phyloP scores from a whole-genome alignment of 1,140 invertebrate species.

The Branchinecta lindahli region DNA sequence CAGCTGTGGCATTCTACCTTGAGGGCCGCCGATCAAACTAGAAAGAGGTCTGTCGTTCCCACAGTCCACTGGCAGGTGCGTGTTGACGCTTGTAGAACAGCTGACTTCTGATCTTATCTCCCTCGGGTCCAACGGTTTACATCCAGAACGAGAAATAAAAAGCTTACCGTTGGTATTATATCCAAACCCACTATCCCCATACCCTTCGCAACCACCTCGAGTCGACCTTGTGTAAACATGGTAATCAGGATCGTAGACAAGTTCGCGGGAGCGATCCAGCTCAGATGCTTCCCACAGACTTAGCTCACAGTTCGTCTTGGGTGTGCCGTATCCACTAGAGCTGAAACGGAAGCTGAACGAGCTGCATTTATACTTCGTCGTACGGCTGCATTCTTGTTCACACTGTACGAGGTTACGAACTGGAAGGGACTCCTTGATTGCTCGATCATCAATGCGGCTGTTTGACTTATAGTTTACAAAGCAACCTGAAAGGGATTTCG shows the following conservation, averaged over 20 bases:
- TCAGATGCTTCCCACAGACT: conserved; percentile 51
- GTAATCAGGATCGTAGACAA: conserved; percentile 40
- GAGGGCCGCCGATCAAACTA: too few relatives aligned
- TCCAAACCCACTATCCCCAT: conserved; percentile 17
- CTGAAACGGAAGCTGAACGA: conserved; percentile 53
- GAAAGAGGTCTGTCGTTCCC: too few relatives aligned
- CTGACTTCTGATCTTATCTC: neutral
- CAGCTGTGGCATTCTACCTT: too few relatives aligned
- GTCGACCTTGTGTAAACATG: conserved; percentile 44
- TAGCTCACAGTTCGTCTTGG: conserved; percentile 41
- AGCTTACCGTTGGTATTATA: neutral
- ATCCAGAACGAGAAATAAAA: too few relatives aligned
- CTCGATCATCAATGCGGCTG: neutral
- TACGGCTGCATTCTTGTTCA: conserved; percentile 41
- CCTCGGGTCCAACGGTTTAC: too few relatives aligned
- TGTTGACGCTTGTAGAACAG: conserved; percentile 10
- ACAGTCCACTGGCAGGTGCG: neutral
- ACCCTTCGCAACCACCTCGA: conserved; percentile 36
- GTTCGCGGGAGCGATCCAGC: conserved; percentile 46
- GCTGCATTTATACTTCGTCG: conserved; percentile 48
- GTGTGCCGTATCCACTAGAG: conserved; percentile 13
- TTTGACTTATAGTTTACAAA: neutral
- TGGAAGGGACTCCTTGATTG: conserved; percentile 24
- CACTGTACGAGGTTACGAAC: conserved; percentile 63
- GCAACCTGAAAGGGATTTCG: neutral